Base-by-base conservation (phyloP, 2,797 vertebrate species). In the Sciurus vulgaris region DNA sequence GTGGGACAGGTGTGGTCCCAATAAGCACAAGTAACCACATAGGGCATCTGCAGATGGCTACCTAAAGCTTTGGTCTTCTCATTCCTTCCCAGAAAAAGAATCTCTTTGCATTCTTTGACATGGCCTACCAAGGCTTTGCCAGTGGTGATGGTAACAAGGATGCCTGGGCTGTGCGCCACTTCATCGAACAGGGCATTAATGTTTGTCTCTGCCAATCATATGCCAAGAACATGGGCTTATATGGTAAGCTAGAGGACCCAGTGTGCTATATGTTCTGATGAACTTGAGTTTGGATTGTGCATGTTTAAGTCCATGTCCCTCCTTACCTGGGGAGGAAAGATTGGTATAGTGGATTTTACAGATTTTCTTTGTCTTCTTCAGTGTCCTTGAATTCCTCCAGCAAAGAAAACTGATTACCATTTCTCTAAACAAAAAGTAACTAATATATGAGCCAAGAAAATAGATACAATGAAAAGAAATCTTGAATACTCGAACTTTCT, bases 71-170 rank as follows among this genome's bases (percentile, higher is more conserved):
- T 33, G 3, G 10, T 74, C 85, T 73, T 92, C 78, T 87, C 54
- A 61, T 92, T 89, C 70, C 79, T 89, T 97, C 73, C 92, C 98
- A 99, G 99, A 99, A 99, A 99, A 99, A 98, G 97, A 99, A 99
- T 87, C 99, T 99, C 95, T 99, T 99, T 0, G 99, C 98, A n/a
- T 99, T 99, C 98, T 99, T 99, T 9, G 99, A 99, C 98, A 99
- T 99, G 99, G 99, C 99, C 51, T 99, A 99, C 97, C 99, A 99
- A 98, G 99, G 99, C 96, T 99, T 99, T 83, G 99, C 99, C 90
- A 99, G 99, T 0, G 99, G 99, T 13, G 99, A 99, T 97, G 99
- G 99, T 10, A 98, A 99, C 96, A 98, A 99, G 61, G 99, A 99
- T 0, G 99, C 99, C 79, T 99, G 99, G 99, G 99, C 99, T 5